A percentile compares a stretch with the other conserved stretches of the same genome.
Conservation (phyloP, 2,797 vertebrate species). For the Hydrophis major region DNA sequence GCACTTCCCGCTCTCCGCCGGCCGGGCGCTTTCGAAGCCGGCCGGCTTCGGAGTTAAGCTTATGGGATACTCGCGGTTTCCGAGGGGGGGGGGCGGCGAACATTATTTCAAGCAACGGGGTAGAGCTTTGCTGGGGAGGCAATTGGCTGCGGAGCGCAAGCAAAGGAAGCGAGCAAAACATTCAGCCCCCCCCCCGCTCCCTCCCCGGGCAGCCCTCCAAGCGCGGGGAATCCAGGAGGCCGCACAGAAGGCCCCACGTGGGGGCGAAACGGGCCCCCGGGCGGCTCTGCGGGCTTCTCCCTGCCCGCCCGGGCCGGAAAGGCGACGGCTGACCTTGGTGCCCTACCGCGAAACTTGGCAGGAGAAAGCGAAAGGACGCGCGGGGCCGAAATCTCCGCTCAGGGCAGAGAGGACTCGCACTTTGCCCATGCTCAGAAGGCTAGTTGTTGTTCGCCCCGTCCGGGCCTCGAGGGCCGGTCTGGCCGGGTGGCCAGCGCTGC, state of each 20-base stretch:
- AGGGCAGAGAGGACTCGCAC: neutral
- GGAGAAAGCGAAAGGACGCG: neutral
- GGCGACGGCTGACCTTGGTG: neutral
- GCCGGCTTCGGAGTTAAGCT: neutral
- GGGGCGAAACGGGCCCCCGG: neutral
- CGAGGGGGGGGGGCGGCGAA: neutral
- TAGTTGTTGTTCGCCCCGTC: neutral
- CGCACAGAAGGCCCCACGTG: neutral
- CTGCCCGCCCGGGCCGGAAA: neutral
- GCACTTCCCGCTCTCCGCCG: neutral
- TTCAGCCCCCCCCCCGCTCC: no score
- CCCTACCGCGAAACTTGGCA: neutral
- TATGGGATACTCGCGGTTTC: neutral
- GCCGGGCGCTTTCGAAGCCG: neutral
- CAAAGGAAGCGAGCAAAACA: neutral
- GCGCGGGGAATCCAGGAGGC: constrained; percentile 12
- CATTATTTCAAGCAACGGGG: neutral
- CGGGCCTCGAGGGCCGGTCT: neutral
- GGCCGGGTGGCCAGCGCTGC: neutral
- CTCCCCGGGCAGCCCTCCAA: neutral
- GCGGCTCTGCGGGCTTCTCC: no score
- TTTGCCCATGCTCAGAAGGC: neutral
- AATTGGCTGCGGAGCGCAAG: neutral
- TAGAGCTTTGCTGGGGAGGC: neutral
- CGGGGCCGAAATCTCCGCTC: neutral